A percentile compares a stretch with the other conserved stretches of the same genome.
Evolutionary conservation across 2,797 vertebrate species (phyloP).

Genomic region (Rachycentron canadum): DNA sequence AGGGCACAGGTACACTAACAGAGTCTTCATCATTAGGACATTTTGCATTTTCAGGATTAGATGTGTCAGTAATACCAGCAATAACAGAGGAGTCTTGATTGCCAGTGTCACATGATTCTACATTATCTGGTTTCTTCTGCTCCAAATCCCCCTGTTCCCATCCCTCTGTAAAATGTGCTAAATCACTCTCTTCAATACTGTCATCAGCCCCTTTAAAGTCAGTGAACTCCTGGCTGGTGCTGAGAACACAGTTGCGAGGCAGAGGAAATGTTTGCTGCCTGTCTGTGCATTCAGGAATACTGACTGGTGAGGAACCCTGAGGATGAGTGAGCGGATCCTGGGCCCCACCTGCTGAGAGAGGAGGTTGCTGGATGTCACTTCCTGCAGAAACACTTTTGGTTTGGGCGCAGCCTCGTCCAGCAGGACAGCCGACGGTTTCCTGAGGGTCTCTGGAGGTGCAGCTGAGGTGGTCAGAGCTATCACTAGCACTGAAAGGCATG

Average conservation of each 20-base stretch:
- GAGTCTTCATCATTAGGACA: conserved; percentile 56
- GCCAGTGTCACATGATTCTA: conserved; percentile 44
- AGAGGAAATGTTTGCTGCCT: conserved; percentile 61
- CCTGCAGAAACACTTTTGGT: conserved; percentile 85
- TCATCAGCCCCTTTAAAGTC: conserved; percentile 96
- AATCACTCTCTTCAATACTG: conserved; percentile 80
- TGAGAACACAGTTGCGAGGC: conserved; percentile 69
- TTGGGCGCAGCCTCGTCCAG: conserved; percentile 62
- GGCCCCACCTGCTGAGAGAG: conserved; percentile 21
- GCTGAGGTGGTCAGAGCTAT: conserved; percentile 93
- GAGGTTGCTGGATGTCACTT: conserved; percentile 64
- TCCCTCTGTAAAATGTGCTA: conserved; percentile 79
- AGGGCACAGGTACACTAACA: conserved; percentile 32
- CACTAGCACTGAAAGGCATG: conserved; percentile 90
- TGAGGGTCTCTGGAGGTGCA: conserved; percentile 81
- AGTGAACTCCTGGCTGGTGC: conserved; percentile 89
- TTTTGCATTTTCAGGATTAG: conserved; percentile 35
- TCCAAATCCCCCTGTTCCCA: conserved; percentile 52
- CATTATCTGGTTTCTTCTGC: conserved; percentile 22
- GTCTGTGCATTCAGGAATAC: conserved; percentile 67
- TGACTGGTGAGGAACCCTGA: conserved; percentile 58
- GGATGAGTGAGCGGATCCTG: conserved; percentile 29
- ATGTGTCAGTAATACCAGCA: conserved; percentile 26
- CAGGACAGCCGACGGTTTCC: conserved; percentile 72
- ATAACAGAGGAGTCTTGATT: conserved; percentile 40